Evolutionary conservation across 2,113 vertebrate genomes (phyloP), one percentile per base, ranked within the genome.

Genomic region (Elanoides forficatus): DNA sequence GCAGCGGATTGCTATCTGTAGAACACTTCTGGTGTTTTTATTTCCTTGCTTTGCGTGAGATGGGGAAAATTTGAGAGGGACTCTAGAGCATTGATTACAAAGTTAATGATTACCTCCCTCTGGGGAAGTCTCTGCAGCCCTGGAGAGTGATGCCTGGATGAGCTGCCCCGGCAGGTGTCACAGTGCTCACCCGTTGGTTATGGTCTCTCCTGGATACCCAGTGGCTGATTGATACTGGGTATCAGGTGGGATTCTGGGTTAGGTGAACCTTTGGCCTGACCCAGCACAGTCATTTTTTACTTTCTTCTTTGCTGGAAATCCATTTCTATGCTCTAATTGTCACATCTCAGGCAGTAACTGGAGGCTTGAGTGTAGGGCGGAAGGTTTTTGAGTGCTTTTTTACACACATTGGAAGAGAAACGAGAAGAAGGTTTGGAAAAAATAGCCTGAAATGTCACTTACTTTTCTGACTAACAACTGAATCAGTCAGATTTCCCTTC

Each of bases 181-280:
- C 3, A 1, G 26, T 2, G 1, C 13, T 40, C 36, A 10, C 7
- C 48, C 0, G 0, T 15, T 66, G 13, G 2, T 27, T 83, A 5
- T n/a, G 26, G 16, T 62, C 27, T 87, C 47, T 81, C 34, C 45
- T 59, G 32, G 23, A 13, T 40, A 23, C 45, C 52, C 21, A 22
- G 13, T 47, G 16, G 65, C 40, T 45, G 25, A 52, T 43, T 45
- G 25, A 52, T 43, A 36, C 67, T 72, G 48, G 15, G 15, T 65
- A 60, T 47, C 23, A 15, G 30, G 16, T 47, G 29, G 27, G 32
- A 27, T 66, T 79, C 52, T 59, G n/a, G 15, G 16, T 67, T 42
- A 38, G 78, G 21, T 21, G 38, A 78, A 68, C 30, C 45, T 84
- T 78, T 78, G 55, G 38, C 70, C n/a, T 50, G 5, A 81, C 9